These are phyloP conservation scores for Propsilocerus akamusi DNA, from an alignment of 1,140 invertebrate species.

Conservation along the genomic window DNA sequence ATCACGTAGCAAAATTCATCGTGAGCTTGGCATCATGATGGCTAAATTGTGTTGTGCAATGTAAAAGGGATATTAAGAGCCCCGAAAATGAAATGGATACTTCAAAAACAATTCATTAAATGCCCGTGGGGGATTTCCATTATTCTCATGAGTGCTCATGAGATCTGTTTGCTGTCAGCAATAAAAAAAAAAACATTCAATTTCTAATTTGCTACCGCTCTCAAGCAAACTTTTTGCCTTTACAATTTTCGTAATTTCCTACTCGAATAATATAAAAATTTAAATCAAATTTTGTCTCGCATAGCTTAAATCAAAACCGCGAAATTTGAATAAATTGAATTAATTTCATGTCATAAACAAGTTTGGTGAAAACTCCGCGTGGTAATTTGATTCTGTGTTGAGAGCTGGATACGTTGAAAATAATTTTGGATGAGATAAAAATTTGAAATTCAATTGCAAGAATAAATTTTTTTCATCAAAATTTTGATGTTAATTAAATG, in stretches of 20 bases:
- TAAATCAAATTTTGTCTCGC: neutral
- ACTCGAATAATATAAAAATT: neutral
- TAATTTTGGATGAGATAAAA: too few relatives aligned
- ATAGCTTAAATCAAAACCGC: neutral
- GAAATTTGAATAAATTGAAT: slow-evolving; percentile 1
- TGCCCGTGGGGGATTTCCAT: neutral
- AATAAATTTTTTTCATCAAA: too few relatives aligned
- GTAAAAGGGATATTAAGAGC: neutral
- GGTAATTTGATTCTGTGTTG: neutral
- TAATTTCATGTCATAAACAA: slow-evolving; percentile 2
- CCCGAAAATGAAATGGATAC: neutral
- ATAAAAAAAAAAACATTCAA: slow-evolving; percentile 2
- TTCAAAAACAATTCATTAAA: slow-evolving; percentile 4
- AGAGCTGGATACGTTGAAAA: too few relatives aligned
- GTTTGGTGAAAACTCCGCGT: neutral
- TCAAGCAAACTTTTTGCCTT: neutral
- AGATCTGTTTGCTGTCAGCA: slow-evolving; percentile 2
- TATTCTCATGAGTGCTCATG: neutral
- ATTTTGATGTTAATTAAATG: too few relatives aligned
- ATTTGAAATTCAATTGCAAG: too few relatives aligned
- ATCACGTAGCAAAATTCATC: slow-evolving; percentile 1
- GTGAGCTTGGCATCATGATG: neutral
- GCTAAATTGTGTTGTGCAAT: neutral
- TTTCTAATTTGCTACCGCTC: neutral
- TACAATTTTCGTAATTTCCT: neutral